Evolutionary conservation across 2,888 invertebrate species (phyloP).

Genomic region (Ornithoptera alexandrae): DNA sequence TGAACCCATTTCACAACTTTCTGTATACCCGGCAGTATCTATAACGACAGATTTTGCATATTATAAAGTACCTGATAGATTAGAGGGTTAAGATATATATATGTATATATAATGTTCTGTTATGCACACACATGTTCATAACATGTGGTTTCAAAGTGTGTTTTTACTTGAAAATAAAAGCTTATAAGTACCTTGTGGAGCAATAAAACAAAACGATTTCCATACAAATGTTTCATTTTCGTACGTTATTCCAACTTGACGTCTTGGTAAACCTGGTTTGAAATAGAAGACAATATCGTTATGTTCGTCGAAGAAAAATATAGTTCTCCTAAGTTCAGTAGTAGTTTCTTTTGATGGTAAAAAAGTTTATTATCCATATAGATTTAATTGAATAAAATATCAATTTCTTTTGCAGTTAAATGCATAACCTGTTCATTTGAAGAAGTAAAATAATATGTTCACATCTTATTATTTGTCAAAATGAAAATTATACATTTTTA

Average conservation of each 20-base stretch:
- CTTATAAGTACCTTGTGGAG: conserved; percentile 68
- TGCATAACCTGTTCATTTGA: too few species aligned
- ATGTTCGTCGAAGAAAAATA: too few species aligned
- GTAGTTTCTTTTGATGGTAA: too few species aligned
- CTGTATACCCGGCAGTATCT: conserved; percentile 39
- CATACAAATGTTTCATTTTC: conserved; percentile 54
- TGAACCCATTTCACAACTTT: conserved; percentile 34
- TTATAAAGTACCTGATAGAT: conserved; percentile 67
- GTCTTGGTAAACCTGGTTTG: too few species aligned
- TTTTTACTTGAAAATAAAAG: conserved; percentile 57
- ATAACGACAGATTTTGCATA: conserved; percentile 43
- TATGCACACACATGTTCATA: conserved; percentile 63
- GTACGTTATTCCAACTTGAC: background rate
- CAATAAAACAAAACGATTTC: conserved; percentile 69
- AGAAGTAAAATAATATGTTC: too few species aligned
- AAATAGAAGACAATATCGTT: too few species aligned
- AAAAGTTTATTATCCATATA: too few species aligned
- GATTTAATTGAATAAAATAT: too few species aligned
- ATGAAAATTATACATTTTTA: too few species aligned
- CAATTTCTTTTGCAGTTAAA: too few species aligned
- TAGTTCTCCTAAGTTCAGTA: too few species aligned
- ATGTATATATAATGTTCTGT: conserved; percentile 52
- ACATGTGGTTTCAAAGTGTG: conserved; percentile 56
- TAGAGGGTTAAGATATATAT: conserved; percentile 52
- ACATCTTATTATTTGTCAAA: too few species aligned